Evolutionary conservation across 2,888 invertebrate genomes (phyloP), one percentile per base, ranked within the genome.

Genomic region (Megalurothrips usitatus): DNA sequence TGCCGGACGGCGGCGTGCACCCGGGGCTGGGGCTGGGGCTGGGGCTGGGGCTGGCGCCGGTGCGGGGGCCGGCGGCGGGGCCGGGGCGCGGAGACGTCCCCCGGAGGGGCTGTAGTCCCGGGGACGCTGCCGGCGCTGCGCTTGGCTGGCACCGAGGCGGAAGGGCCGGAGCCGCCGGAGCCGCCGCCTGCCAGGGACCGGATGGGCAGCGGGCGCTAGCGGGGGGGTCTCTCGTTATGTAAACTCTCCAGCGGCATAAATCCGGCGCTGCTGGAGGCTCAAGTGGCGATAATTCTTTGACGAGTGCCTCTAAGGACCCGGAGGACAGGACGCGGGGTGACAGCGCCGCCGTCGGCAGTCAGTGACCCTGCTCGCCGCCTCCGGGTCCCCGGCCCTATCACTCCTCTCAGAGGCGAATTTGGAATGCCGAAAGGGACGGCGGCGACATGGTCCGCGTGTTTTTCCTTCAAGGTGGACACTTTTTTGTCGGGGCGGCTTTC

Each of bases 171-270:
- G 52, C n/a, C n/a, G n/a, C 14, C 52, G 52, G 52, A 14, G 58
- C 58, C 58, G 58, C 9, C 26, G 68, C 68, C 68, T 75, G 68
- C 68, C 68, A 12, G 68, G 23, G 68, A 75, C 68, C n/a, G 68
- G 26, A 75, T 26, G 9, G 9, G 26, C 14, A 43, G 52, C 52
- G 14, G 1, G n/a, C n/a, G n/a, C n/a, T n/a, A n/a, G n/a, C n/a
- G n/a, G n/a, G n/a, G n/a, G 52, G 52, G 58, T 17, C 58, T n/a
- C 58, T 17, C 58, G n/a, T 58, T 75, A 75, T 75, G 68, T 75
- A 75, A 75, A 75, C 68, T 75, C 68, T 75, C 68, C n/a, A 75
- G 68, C 9, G 26, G 68, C 68, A 75, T 75, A 75, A 75, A 75
- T 75, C 68, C 68, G 23, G 68, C 12, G 26, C 23, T 12, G 68